A percentile compares a stretch with the other conserved stretches of the same genome.
These are phyloP conservation scores for Chrysopilus asiliformis DNA, from an alignment of 2,888 invertebrate species.

Conservation along the genomic window DNA sequence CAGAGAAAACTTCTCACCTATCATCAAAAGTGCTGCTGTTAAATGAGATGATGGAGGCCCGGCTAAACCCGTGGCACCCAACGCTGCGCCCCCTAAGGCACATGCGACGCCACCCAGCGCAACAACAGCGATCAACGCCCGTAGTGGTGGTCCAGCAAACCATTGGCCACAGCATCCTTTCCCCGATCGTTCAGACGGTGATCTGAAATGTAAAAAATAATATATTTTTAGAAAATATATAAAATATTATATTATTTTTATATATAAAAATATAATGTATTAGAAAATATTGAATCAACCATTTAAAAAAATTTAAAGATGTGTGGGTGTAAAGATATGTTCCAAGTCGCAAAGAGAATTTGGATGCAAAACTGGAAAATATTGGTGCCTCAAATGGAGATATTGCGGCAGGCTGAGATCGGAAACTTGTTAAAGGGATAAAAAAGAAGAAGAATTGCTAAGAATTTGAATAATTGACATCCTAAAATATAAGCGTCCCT, in stretches of 20 bases:
- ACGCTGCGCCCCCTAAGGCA: slow-evolving; percentile 34
- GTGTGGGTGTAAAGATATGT: no score
- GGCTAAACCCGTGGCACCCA: slow-evolving; percentile 34
- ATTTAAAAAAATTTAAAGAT: no score
- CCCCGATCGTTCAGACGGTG: slow-evolving; percentile 36
- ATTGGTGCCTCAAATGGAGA: no score
- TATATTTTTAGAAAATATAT: not conserved
- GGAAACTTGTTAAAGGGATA: no score
- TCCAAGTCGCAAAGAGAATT: no score
- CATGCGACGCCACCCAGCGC: slow-evolving; percentile 36
- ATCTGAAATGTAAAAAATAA: slow-evolving; percentile 22
- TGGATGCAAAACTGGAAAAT: no score
- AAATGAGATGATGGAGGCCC: slow-evolving; percentile 36
- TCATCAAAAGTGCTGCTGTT: slow-evolving; percentile 35
- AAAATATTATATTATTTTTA: not conserved
- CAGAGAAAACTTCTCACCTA: slow-evolving; percentile 25
- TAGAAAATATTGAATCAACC: no score
- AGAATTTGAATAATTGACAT: no score
- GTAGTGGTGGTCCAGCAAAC: slow-evolving; percentile 36
- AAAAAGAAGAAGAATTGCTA: no score
- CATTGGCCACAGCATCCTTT: slow-evolving; percentile 37
- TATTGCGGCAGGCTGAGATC: no score
- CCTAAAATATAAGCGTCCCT: no score
- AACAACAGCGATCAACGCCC: slow-evolving; percentile 35
- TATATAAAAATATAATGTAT: no score